Percentiles rank a stretch among this genome's conserved stretches.
Evolutionary conservation across 2,888 invertebrate species (phyloP).

Genomic region (Oscheius onirici): DNA sequence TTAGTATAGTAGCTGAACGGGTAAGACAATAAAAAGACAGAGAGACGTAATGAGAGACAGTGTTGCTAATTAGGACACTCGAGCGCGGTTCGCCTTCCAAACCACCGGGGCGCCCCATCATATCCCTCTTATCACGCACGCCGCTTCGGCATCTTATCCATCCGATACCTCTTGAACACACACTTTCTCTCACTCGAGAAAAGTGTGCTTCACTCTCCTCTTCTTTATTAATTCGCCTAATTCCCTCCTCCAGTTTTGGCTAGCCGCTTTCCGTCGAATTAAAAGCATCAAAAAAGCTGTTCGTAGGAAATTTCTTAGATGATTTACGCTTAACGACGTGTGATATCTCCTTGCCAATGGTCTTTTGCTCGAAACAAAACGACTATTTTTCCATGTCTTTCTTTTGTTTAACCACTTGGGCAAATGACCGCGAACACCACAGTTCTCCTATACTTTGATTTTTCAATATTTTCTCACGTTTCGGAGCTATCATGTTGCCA

Average conservation of each 20-base stretch:
- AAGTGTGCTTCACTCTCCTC: background rate
- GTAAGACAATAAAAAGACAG: background rate
- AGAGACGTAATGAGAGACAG: conserved; percentile 23
- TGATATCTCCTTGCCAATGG: no score
- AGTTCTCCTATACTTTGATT: background rate
- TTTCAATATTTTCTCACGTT: conserved; percentile 1
- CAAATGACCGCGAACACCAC: conserved; percentile 27
- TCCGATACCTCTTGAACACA: background rate
- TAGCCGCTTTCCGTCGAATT: conserved; percentile 6
- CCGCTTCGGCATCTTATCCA: conserved; percentile 25
- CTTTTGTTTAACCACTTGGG: conserved; percentile 30
- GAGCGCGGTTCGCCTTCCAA: conserved; percentile 1
- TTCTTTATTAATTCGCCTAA: conserved; percentile 8
- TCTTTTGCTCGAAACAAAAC: no score
- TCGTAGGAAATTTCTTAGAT: background rate
- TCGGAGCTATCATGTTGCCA: conserved; percentile 7
- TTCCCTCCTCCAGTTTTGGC: conserved; percentile 19
- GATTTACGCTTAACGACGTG: background rate
- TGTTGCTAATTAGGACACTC: conserved; percentile 23
- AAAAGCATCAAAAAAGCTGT: conserved; percentile 7
- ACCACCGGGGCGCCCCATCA: background rate
- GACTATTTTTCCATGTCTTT: conserved; percentile 4
- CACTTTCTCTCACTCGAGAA: background rate
- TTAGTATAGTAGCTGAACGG: no score
- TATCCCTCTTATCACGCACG: conserved; percentile 29